These are phyloP conservation scores for Phrynocephalus versicolor DNA, from an alignment of 2,113 vertebrate species.

Conservation along the genomic window DNA sequence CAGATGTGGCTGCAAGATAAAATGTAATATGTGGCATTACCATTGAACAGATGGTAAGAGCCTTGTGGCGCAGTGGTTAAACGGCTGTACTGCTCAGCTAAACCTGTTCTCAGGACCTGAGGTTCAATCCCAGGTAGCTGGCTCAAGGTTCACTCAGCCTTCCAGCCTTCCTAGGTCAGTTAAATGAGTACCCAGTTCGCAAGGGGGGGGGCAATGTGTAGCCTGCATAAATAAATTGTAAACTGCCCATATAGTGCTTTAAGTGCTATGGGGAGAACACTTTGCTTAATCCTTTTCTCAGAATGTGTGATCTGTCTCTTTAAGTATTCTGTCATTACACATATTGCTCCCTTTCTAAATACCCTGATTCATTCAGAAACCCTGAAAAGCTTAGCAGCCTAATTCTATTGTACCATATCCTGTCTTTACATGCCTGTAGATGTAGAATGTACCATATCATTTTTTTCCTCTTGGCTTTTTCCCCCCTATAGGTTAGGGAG, in stretches of 20 bases:
- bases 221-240: too few species aligned
- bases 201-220: too few species aligned
- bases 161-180: too few species aligned
- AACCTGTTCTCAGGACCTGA: too few species aligned
- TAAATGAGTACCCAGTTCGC: too few species aligned
- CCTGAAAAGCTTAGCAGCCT: neutral
- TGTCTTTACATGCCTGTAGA: rapidly evolving
- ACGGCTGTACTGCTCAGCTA: too few species aligned
- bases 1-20: neutral
- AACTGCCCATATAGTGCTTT: too few species aligned
- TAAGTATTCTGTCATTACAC: neutral
- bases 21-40: neutral
- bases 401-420: rapidly evolving
- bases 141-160: too few species aligned
- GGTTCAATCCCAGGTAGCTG: too few species aligned
- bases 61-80: too few species aligned
- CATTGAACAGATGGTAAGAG: neutral
- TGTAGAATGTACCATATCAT: neutral
- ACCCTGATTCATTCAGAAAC: neutral
- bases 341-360: neutral
- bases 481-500: slow-evolving; percentile 81
- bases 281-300: neutral
- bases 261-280: too few species aligned
- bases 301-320: neutral
- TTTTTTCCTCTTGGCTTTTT: neutral